phyloP scores from a whole-genome alignment of 1,140 invertebrate species.

The Dinothrombium tinctorium region DNA sequence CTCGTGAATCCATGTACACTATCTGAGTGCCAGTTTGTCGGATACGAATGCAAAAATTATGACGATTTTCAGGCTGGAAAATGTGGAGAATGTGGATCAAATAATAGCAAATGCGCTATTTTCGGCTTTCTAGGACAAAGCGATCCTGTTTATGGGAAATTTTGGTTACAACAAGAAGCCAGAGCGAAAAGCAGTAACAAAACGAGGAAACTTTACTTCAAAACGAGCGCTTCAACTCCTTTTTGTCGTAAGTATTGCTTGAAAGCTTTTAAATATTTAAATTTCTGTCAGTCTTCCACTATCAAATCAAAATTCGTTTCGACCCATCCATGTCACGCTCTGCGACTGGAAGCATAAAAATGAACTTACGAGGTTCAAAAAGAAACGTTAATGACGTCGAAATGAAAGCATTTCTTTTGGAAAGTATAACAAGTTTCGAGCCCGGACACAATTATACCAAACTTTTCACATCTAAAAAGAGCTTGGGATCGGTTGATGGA shows the following conservation, averaged over 20 bases:
- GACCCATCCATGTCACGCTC: background rate
- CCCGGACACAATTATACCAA: background rate
- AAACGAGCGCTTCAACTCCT: background rate
- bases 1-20: background rate
- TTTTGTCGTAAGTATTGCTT: background rate
- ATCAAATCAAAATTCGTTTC: background rate
- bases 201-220: background rate
- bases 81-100: conserved; percentile 9
- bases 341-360: background rate
- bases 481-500: background rate
- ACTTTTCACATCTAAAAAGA: background rate
- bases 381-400: background rate
- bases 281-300: background rate
- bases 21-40: conserved; percentile 22
- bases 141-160: background rate
- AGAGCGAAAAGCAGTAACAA: background rate
- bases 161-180: background rate
- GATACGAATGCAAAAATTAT: conserved; percentile 14
- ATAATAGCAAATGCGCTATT: background rate
- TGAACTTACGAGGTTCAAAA: background rate
- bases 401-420: too few species aligned
- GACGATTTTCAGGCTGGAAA: conserved; percentile 14
- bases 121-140: background rate
- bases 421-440: background rate
- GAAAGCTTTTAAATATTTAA: background rate